These are phyloP conservation scores for Heliconius nattereri DNA, from an alignment of 1,140 invertebrate genomes.

Conservation along the genomic window DNA sequence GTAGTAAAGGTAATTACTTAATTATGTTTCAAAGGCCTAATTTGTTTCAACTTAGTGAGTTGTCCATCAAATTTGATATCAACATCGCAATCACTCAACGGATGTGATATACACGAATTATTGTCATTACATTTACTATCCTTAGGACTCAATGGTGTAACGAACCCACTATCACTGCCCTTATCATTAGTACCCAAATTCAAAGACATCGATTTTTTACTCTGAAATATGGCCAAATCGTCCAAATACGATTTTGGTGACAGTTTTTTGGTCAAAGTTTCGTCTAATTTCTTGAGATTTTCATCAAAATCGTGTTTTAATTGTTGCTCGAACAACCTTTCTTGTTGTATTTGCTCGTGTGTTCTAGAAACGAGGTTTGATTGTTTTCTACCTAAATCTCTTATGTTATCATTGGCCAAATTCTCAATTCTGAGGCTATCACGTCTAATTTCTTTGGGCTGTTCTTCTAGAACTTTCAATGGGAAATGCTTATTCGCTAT, in stretches of 20 bases:
- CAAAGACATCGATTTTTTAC: constrained; percentile 64
- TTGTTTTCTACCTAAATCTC: constrained; percentile 54
- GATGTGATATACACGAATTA: constrained; percentile 71
- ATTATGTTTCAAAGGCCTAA: constrained; percentile 54
- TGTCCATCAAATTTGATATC: constrained; percentile 79
- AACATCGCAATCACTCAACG: constrained; percentile 79
- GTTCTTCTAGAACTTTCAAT: constrained; percentile 69
- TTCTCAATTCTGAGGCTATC: constrained; percentile 58
- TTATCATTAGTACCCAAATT: constrained; percentile 58
- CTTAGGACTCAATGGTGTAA: constrained; percentile 61
- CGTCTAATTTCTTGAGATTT: constrained; percentile 69
- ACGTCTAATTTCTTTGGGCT: constrained; percentile 43
- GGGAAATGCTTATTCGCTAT: constrained; percentile 63
- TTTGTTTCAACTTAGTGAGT: constrained; percentile 75
- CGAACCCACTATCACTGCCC: constrained; percentile 67
- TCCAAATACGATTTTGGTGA: constrained; percentile 58
- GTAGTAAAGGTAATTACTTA: not conserved
- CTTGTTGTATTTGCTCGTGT: constrained; percentile 84
- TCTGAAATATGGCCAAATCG: constrained; percentile 62
- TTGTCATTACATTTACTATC: constrained; percentile 53
- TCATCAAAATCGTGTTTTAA: constrained; percentile 78
- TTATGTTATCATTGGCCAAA: constrained; percentile 74
- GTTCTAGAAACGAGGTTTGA: constrained; percentile 84
- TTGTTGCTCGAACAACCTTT: constrained; percentile 75
- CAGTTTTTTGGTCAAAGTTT: constrained; percentile 45